Conservation (phyloP, 2,113 vertebrate species). For the Lophotis ruficrista region DNA sequence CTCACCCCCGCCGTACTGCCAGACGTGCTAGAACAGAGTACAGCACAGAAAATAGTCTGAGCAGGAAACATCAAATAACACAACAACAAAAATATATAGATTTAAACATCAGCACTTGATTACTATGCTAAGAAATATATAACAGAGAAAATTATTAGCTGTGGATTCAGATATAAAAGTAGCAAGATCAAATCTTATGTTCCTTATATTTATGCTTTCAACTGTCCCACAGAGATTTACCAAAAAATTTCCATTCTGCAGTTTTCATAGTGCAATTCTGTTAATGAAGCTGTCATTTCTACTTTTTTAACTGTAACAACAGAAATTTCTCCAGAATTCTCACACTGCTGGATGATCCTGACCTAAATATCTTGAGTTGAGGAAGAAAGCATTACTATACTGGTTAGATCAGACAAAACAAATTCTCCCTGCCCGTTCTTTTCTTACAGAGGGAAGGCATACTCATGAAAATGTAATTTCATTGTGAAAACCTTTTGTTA, state of each 20-base stretch:
- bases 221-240: background rate
- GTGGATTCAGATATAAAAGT: background rate
- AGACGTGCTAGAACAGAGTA: background rate
- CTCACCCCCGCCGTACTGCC: background rate
- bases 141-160: background rate
- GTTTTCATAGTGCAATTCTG: background rate
- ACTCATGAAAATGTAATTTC: background rate
- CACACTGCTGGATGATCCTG: background rate
- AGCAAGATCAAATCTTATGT: background rate
- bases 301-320: background rate
- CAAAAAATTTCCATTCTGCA: background rate
- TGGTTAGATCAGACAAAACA: background rate
- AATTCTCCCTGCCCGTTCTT: background rate
- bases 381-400: background rate
- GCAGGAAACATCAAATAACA: background rate
- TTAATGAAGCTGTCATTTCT: background rate
- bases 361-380: background rate
- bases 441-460: background rate
- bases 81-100: background rate
- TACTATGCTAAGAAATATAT: rapidly evolving
- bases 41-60: background rate
- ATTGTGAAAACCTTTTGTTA: constrained; percentile 10
- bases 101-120: background rate
- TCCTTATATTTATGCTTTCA: background rate
- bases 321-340: background rate